These are phyloP conservation scores for Halichondria panicea DNA, from an alignment of 37 sponge, comb jelly and placozoan species.

Conservation along the genomic window DNA sequence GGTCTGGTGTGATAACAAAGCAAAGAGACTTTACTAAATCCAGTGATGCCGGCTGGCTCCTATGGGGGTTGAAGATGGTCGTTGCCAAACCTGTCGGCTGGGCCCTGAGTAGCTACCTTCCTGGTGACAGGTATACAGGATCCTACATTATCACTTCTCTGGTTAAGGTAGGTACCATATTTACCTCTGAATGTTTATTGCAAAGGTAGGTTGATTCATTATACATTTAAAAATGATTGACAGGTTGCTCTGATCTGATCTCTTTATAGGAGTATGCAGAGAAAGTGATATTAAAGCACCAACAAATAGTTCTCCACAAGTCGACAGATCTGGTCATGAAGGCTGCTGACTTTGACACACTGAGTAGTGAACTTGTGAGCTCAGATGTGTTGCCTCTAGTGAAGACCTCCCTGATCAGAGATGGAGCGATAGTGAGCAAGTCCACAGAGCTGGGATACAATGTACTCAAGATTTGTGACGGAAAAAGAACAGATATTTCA, in stretches of 20 bases:
- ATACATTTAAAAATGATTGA: too few species aligned
- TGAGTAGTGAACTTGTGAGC: slow-evolving; percentile 9
- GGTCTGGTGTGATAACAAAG: slow-evolving; percentile 8
- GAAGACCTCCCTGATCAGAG: slow-evolving; percentile 5
- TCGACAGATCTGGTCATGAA: slow-evolving; percentile 51
- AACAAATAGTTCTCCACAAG: slow-evolving; percentile 30
- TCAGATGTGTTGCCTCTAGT: slow-evolving; percentile 1
- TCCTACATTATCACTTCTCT: slow-evolving; percentile 19
- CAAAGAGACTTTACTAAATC: background rate
- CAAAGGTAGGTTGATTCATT: too few species aligned
- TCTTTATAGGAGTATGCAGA: slow-evolving; percentile 43
- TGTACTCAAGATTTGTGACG: slow-evolving; percentile 18
- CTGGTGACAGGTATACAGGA: background rate
- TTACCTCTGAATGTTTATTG: too few species aligned
- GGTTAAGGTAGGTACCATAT: slow-evolving; percentile 22
- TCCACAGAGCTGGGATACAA: background rate
- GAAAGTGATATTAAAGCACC: slow-evolving; percentile 9
- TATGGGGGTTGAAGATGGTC: slow-evolving; percentile 39
- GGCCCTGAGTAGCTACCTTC: slow-evolving; percentile 45
- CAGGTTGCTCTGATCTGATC: background rate
- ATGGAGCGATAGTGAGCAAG: slow-evolving; percentile 4
- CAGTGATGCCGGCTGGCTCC: slow-evolving; percentile 13
- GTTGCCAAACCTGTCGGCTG: slow-evolving; percentile 34
- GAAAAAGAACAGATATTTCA: background rate
- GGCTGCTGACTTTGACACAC: background rate